A percentile compares a stretch with the other conserved stretches of the same genome.
Conservation (phyloP, 2,113 vertebrate species). For the Salvator merianae region DNA sequence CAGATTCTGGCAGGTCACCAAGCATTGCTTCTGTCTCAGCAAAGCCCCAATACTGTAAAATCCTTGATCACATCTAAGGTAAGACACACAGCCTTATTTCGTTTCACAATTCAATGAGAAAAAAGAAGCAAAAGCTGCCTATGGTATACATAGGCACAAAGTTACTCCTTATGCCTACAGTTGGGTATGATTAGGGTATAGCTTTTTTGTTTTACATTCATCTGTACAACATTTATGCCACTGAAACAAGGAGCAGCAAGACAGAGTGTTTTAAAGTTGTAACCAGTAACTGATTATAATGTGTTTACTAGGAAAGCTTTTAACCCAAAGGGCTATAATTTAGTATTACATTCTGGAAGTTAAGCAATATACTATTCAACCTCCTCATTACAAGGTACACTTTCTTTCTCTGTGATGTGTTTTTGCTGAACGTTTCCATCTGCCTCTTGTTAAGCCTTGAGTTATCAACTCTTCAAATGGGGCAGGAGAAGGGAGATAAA, state of each 20-base stretch:
- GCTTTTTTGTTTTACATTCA: not conserved
- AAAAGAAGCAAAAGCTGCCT: not conserved
- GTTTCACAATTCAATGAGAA: slow-evolving; percentile 41
- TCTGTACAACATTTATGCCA: not conserved
- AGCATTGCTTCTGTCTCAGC: slow-evolving; percentile 27
- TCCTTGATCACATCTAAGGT: slow-evolving; percentile 15
- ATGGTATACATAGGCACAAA: slow-evolving; percentile 6
- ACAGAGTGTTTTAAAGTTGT: slow-evolving; percentile 18
- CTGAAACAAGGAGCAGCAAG: slow-evolving; percentile 9
- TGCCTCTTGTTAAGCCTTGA: slow-evolving; percentile 20
- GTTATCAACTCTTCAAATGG: not conserved
- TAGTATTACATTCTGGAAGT: not conserved
- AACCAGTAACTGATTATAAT: slow-evolving; percentile 36
- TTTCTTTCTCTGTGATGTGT: slow-evolving; percentile 11
- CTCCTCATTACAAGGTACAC: slow-evolving; percentile 16
- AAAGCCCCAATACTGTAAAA: slow-evolving; percentile 28
- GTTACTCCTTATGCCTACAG: not conserved
- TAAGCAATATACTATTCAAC: slow-evolving; percentile 3
- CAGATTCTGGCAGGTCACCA: slow-evolving; percentile 36
- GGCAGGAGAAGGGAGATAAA: not conserved
- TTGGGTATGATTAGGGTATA: not conserved
- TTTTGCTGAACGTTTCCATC: slow-evolving; percentile 17
- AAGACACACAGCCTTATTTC: slow-evolving; percentile 3
- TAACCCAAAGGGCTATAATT: slow-evolving; percentile 27
- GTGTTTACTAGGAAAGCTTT: slow-evolving; percentile 12